Base-by-base conservation (phyloP, 2,113 vertebrate species). In the Ctenomys sociabilis region DNA sequence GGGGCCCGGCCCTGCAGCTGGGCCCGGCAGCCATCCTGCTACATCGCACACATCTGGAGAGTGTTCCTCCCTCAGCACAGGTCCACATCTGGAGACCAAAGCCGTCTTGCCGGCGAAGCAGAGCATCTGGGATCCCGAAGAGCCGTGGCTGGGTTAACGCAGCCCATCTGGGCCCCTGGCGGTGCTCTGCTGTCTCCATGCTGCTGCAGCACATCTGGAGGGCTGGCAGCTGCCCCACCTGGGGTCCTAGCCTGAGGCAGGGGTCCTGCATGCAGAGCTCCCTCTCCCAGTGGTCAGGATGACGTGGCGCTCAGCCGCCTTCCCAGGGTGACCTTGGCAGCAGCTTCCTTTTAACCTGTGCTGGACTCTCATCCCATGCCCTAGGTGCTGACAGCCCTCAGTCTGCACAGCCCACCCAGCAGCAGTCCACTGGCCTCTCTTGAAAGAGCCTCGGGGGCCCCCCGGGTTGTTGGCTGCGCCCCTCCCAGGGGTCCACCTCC, bases 351-450 rank as follows among this genome's bases (percentile, higher is more conserved):
- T 96, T 97, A 95, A 98, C 97, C 98, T 96, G 95, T 97, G 94
- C 95, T 96, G 92, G 97, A 98, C 96, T 96, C 97, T 97, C 93
- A 96, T 97, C 95, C 96, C 97, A 94, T 87, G 83, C 43, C 93
- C 94, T 13, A 77, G 52, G 90, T 97, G 98, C 94, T 98, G 98
- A 98, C 98, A 98, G 97, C 97, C 97, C 96, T 94, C 98, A 98
- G 97, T 98, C 40, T 32, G 81, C 97, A 97, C 97, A 96, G 96
- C 96, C 96, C 82, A 8, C 95, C 90, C 78, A 0, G 16, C 92
- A 0, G 21, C 93, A 96, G 96, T 84, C 68, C 63, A 64, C 84
- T 92, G 97, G 96, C 96, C 92, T 97, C 1, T 63, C 96, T 95
- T 95, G 57, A 96, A 96, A 98, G 98, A 85, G 93, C 21, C 96